A percentile compares a stretch with the other conserved stretches of the same genome.
Evolutionary conservation across 2,113 vertebrate genomes (phyloP).

Genomic region (Zonotrichia leucophrys): DNA sequence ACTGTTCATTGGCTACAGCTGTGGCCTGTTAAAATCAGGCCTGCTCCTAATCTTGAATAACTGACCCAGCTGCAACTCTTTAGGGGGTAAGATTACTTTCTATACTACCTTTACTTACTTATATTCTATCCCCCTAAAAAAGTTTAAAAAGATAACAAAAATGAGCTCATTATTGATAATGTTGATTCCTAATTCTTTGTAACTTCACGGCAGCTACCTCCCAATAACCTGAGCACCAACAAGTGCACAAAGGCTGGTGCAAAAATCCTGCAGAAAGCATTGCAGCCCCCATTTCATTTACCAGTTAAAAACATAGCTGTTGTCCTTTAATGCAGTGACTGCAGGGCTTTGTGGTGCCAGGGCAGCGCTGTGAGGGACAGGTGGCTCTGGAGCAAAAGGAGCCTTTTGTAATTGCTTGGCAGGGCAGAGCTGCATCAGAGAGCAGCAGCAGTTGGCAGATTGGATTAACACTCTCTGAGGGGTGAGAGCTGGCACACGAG

Average conservation of each 20-base stretch:
- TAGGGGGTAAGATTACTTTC: too few species aligned
- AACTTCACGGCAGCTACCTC: background rate
- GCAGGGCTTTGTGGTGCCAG: constrained; percentile 9
- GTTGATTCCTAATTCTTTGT: background rate
- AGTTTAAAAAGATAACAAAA: background rate
- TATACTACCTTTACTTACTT: too few species aligned
- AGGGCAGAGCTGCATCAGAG: constrained; percentile 35
- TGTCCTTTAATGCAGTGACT: background rate
- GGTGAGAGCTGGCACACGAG: constrained; percentile 36
- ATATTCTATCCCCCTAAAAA: too few species aligned
- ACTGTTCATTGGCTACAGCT: too few species aligned
- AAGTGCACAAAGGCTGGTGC: background rate
- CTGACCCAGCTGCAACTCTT: too few species aligned
- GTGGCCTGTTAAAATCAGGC: too few species aligned
- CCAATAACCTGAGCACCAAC: background rate
- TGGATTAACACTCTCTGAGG: constrained; percentile 52
- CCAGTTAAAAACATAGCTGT: background rate
- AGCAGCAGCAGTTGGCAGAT: constrained; percentile 65
- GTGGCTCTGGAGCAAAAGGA: constrained; percentile 46
- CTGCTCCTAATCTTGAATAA: too few species aligned
- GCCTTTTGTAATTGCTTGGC: constrained; percentile 67
- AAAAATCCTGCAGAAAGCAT: background rate
- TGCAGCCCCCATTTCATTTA: background rate
- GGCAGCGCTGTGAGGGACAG: constrained; percentile 32
- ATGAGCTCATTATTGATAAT: background rate